phyloP scores from a whole-genome alignment of 2,888 invertebrate species.

The Latheticus oryzae region DNA sequence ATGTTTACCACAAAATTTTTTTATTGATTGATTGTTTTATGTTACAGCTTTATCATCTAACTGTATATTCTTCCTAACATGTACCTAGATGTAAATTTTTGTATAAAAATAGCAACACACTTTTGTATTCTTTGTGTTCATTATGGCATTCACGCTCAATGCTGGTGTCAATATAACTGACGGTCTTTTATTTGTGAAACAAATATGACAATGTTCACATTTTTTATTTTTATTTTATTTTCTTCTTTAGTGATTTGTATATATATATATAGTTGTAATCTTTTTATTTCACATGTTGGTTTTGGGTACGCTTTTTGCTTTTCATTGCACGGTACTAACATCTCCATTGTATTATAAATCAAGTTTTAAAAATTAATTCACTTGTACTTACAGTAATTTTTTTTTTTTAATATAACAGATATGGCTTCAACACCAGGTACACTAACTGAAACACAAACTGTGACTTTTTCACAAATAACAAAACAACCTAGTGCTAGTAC shows the following conservation, averaged over 20 bases:
- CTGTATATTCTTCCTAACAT: slow-evolving; percentile 60
- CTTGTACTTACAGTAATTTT: slow-evolving; percentile 50
- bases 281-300: slow-evolving; percentile 41
- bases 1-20: slow-evolving; percentile 23
- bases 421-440: slow-evolving; percentile 63
- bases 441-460: slow-evolving; percentile 64
- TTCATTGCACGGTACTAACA: slow-evolving; percentile 47
- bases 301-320: slow-evolving; percentile 49
- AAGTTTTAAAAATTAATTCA: slow-evolving; percentile 49
- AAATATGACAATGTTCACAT: slow-evolving; percentile 50
- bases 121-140: slow-evolving; percentile 19
- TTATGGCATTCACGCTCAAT: slow-evolving; percentile 39
- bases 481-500: slow-evolving; percentile 50
- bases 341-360: slow-evolving; percentile 46
- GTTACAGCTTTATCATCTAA: slow-evolving; percentile 60
- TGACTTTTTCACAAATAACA: slow-evolving; percentile 57
- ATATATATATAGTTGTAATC: slow-evolving; percentile 38
- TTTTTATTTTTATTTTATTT: slow-evolving; percentile 33
- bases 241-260: slow-evolving; percentile 22
- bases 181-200: slow-evolving; percentile 47
- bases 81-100: slow-evolving; percentile 52
- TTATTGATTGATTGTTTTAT: slow-evolving; percentile 47
- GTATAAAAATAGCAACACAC: slow-evolving; percentile 63
- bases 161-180: slow-evolving; percentile 55
- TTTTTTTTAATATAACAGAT: slow-evolving; percentile 64